Evolutionary conservation across 1,140 invertebrate genomes (phyloP).

Genomic region (Tenebrio molitor): DNA sequence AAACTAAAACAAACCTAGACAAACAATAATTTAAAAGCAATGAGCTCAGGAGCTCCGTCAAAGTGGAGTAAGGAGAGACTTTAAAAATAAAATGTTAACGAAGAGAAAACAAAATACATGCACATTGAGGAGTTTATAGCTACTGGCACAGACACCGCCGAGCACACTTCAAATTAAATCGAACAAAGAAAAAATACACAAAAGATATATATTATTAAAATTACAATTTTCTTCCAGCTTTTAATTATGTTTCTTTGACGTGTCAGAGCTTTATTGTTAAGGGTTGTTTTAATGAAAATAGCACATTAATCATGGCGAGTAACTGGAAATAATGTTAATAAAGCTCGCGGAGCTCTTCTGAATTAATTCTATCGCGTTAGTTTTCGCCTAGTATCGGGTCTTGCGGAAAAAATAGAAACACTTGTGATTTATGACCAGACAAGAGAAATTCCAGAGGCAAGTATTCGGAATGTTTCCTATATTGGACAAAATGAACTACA

Average conservation of each 20-base stretch:
- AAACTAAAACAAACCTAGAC: slow-evolving; percentile 1
- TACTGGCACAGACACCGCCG: too few relatives aligned
- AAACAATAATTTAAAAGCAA: slow-evolving; percentile 15
- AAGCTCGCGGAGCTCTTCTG: slow-evolving; percentile 1
- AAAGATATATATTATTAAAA: slow-evolving; percentile 23
- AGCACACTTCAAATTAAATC: background rate
- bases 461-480: too few relatives aligned
- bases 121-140: too few relatives aligned
- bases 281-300: slow-evolving; percentile 16
- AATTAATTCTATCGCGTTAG: background rate
- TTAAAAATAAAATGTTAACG: background rate
- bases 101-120: slow-evolving; percentile 1
- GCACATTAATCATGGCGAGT: slow-evolving; percentile 11
- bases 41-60: background rate
- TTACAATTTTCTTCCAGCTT: background rate
- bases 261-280: slow-evolving; percentile 3
- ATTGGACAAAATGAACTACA: too few relatives aligned
- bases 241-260: slow-evolving; percentile 28
- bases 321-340: background rate
- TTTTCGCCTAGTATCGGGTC: background rate
- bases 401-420: too few relatives aligned
- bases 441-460: too few relatives aligned
- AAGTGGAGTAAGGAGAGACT: background rate
- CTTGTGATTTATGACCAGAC: too few relatives aligned
- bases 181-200: background rate